Evolutionary conservation across 2,797 vertebrate genomes (phyloP).

Genomic region (Acipenser ruthenus): DNA sequence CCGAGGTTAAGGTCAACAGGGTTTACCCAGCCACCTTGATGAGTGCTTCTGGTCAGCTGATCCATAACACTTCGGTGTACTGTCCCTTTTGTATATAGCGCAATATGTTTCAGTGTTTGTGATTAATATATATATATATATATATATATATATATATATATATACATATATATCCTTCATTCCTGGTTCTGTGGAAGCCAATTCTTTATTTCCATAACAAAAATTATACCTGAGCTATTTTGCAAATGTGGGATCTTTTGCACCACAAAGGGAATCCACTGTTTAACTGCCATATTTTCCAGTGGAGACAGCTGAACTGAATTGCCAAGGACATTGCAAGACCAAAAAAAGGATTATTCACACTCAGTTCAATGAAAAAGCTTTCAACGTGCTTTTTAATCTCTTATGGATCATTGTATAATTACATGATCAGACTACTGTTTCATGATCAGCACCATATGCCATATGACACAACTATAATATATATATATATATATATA

Average conservation of each 20-base stretch:
- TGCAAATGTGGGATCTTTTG: too few relatives aligned
- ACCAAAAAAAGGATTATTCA: slow-evolving; percentile 55
- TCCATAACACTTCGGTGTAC: too few relatives aligned
- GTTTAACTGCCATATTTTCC: neutral
- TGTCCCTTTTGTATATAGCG: too few relatives aligned
- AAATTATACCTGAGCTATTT: too few relatives aligned
- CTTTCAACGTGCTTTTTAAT: slow-evolving; percentile 51
- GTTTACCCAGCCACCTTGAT: too few relatives aligned
- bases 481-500: too few relatives aligned
- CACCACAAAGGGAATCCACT: too few relatives aligned
- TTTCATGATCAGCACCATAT: slow-evolving; percentile 45
- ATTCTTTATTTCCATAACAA: too few relatives aligned
- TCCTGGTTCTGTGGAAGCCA: too few relatives aligned
- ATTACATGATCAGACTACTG: slow-evolving; percentile 29
- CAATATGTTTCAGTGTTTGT: too few relatives aligned
- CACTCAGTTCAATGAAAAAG: slow-evolving; percentile 53
- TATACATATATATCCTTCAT: neutral
- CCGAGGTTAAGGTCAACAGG: too few relatives aligned
- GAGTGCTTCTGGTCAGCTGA: too few relatives aligned
- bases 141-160: neutral
- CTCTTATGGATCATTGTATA: slow-evolving; percentile 51
- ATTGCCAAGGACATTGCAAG: neutral
- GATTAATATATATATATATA: neutral
- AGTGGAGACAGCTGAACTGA: neutral
- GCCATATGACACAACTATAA: slow-evolving; percentile 10